Base-by-base conservation (phyloP, 2,797 vertebrate genomes). In the Trematomus bernacchii region DNA sequence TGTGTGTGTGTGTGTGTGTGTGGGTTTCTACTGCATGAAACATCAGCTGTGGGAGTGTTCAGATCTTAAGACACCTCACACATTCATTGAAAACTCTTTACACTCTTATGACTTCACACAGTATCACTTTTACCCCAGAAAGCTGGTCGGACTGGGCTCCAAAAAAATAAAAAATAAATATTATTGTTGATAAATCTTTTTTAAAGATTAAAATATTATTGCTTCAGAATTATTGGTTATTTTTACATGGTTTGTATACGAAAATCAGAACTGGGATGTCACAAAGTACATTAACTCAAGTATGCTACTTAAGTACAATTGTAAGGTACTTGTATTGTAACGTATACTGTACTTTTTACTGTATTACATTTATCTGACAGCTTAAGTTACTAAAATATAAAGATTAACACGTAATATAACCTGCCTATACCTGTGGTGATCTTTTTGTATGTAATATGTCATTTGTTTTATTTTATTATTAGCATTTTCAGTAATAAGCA, bases 1-100 rank as follows among this genome's bases (percentile, higher is more conserved):
- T n/a, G n/a, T n/a, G n/a, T n/a, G n/a, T n/a, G 27, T 27, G 4
- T 27, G 27, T 27, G 4, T 27, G 27, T 27, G 27, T 27, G 27
- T 27, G 27, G 86, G 71, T 50, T 86, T 86, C 67, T 76, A 19
- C 57, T 62, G 85, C 77, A 71, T 79, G 75, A 85, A 59, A 77
- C 65, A 74, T 76, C 77, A 71, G 73, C 77, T 73, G 90, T 85
- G 79, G 87, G 84, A 86, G 80, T 47, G 68, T 75, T 87, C 37
- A 11, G 62, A 74, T 76, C 63, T 80, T 27, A 70, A 80, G 75
- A 76, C 14, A 12, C 52, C 66, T 71, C 27, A 48, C 52, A 30
- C 51, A 51, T 52, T 67, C 33, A 54, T 65, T 66, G 10, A 6
- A 53, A 76, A 72, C 57, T 68, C 66, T 65, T 65, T 52, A 1